phyloP scores from a whole-genome alignment of 2,888 invertebrate genomes.

The Scelioninae gen. 2 region DNA sequence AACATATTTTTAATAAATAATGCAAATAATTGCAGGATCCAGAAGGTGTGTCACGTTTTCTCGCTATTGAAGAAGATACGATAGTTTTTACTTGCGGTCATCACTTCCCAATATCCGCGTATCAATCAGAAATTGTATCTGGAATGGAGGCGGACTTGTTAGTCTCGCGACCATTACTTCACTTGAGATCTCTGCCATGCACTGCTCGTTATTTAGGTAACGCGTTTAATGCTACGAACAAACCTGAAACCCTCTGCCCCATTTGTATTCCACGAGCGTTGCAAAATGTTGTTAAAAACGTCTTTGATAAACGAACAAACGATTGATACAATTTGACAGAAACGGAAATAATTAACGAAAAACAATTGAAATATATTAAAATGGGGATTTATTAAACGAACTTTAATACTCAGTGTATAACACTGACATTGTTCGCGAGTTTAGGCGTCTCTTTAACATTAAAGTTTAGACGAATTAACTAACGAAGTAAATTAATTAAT shows the following conservation, averaged over 20 bases:
- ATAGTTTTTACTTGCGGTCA: slow-evolving; percentile 74
- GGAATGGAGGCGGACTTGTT: slow-evolving; percentile 73
- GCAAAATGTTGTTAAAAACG: slow-evolving; percentile 65
- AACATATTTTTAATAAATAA: no score
- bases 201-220: slow-evolving; percentile 71
- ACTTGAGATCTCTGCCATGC: slow-evolving; percentile 73
- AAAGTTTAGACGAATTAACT: slow-evolving; percentile 29
- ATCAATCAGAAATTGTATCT: slow-evolving; percentile 70
- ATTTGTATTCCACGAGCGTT: slow-evolving; percentile 70
- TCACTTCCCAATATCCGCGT: slow-evolving; percentile 70
- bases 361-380: not conserved
- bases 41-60: slow-evolving; percentile 67
- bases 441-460: slow-evolving; percentile 13
- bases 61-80: slow-evolving; percentile 70
- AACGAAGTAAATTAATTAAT: slow-evolving; percentile 23
- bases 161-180: slow-evolving; percentile 65
- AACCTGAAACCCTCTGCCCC: slow-evolving; percentile 72
- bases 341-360: slow-evolving; percentile 4
- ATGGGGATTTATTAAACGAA: no score
- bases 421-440: slow-evolving; percentile 14
- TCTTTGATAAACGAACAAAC: slow-evolving; percentile 50
- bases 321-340: slow-evolving; percentile 34
- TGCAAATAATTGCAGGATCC: slow-evolving; percentile 65
- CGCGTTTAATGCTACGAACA: slow-evolving; percentile 65
- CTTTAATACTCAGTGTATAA: no score